Conservation (phyloP, 2,888 invertebrate species). For the Stenodema calcarata region DNA sequence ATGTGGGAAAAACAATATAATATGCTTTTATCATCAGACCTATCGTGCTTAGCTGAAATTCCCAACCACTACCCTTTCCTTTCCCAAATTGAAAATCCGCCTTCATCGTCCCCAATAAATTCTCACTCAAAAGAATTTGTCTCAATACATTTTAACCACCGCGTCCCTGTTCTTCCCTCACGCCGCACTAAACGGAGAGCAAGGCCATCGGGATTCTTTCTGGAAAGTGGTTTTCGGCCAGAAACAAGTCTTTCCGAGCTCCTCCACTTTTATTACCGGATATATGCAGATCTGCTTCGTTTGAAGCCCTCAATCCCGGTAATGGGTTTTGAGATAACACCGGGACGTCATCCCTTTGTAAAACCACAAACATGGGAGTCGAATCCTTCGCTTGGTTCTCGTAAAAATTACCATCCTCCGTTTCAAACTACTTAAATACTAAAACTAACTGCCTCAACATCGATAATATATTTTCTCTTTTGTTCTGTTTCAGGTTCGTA, state of each 20-base stretch:
- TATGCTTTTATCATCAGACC: too few relatives aligned
- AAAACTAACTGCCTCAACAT: not conserved
- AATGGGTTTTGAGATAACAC: not conserved
- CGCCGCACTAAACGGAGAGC: not conserved
- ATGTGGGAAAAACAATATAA: too few relatives aligned
- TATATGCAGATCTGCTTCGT: not conserved
- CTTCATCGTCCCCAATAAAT: not conserved
- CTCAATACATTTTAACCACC: not conserved
- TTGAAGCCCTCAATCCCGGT: not conserved
- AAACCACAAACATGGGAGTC: too few relatives aligned
- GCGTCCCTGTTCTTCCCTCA: not conserved
- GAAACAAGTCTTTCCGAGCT: not conserved
- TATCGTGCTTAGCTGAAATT: too few relatives aligned
- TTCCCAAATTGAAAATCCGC: not conserved
- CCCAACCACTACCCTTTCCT: too few relatives aligned
- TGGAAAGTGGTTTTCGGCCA: not conserved
- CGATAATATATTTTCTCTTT: not conserved
- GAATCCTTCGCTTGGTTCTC: not conserved
- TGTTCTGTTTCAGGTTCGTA: constrained; percentile 1
- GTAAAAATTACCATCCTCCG: not conserved
- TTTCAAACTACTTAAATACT: not conserved
- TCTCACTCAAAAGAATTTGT: not conserved
- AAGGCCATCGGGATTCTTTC: not conserved
- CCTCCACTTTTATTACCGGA: not conserved
- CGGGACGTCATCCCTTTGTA: not conserved